A percentile compares a stretch with the other conserved stretches of the same genome.
Evolutionary conservation across 2,888 invertebrate genomes (phyloP).

Genomic region (Mimumesa dahlbomi): DNA sequence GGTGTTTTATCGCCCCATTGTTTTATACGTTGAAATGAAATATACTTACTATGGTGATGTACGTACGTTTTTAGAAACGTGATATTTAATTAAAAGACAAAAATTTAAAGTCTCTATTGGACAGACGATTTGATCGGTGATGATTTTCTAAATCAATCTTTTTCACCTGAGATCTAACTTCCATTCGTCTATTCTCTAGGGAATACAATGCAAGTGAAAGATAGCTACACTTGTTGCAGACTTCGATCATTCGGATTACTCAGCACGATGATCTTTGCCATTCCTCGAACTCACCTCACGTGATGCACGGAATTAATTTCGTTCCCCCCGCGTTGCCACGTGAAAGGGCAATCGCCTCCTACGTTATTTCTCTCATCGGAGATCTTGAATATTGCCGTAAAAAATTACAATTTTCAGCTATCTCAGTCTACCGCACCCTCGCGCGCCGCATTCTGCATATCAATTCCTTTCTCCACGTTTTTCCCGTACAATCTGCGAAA

Average conservation of each 20-base stretch:
- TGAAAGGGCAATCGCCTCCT: slow-evolving; percentile 31
- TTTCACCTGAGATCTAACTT: too few species aligned
- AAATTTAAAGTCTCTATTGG: too few species aligned
- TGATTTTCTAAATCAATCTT: too few species aligned
- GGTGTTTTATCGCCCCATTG: too few species aligned
- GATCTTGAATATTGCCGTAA: slow-evolving; percentile 21
- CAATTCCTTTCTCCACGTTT: slow-evolving; percentile 17
- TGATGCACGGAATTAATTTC: slow-evolving; percentile 40
- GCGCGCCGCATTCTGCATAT: slow-evolving; percentile 3
- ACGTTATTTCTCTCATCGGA: neutral
- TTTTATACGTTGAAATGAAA: too few species aligned
- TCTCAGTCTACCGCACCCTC: slow-evolving; percentile 28
- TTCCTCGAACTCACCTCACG: slow-evolving; percentile 5
- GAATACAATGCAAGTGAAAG: slow-evolving; percentile 21
- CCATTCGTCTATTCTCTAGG: too few species aligned
- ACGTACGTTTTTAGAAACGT: too few species aligned
- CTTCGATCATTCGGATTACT: slow-evolving; percentile 36
- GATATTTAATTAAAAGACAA: too few species aligned
- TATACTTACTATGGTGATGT: too few species aligned
- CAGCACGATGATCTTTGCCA: slow-evolving; percentile 35
- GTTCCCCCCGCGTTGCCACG: slow-evolving; percentile 23
- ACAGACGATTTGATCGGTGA: too few species aligned
- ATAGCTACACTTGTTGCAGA: slow-evolving; percentile 36
- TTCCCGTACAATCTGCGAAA: neutral
- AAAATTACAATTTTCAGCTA: slow-evolving; percentile 41